Evolutionary conservation across 2,797 vertebrate genomes (phyloP).

Genomic region (Tenualosa ilisha): DNA sequence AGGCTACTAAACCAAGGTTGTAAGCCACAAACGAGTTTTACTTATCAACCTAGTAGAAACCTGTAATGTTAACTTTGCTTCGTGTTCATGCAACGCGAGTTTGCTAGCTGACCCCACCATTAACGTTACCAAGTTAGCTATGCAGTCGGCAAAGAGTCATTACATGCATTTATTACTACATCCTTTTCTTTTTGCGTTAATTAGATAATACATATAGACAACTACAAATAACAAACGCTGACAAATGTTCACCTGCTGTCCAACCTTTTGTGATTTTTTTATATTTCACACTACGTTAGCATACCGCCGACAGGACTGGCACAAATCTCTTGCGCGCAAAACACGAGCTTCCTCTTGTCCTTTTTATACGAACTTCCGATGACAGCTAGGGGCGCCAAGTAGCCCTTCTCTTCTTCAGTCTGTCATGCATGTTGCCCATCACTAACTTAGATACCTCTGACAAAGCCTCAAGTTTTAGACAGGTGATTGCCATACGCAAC

Average conservation of each 20-base stretch:
- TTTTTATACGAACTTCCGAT: neutral
- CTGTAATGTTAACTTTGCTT: neutral
- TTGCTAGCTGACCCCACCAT: neutral
- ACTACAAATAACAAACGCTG: neutral
- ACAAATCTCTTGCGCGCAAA: slow-evolving; percentile 19
- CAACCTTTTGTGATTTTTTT: neutral
- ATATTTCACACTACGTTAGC: slow-evolving; percentile 10
- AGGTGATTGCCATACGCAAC: no score
- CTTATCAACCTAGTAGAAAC: neutral
- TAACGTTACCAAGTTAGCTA: neutral
- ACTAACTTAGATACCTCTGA: no score
- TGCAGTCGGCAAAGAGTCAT: neutral
- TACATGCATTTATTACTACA: neutral
- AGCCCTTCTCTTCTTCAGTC: neutral
- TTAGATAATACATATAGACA: neutral
- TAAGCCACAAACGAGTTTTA: neutral
- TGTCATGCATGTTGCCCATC: no score
- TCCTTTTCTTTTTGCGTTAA: neutral
- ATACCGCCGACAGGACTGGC: neutral
- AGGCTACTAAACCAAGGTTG: neutral
- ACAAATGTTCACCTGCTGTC: neutral
- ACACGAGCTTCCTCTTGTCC: slow-evolving; percentile 3
- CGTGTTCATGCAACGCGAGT: neutral
- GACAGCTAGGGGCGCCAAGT: neutral
- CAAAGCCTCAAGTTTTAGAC: no score